These are phyloP conservation scores for Zaprionus davidi DNA, from an alignment of 1,140 invertebrate species.

Conservation along the genomic window DNA sequence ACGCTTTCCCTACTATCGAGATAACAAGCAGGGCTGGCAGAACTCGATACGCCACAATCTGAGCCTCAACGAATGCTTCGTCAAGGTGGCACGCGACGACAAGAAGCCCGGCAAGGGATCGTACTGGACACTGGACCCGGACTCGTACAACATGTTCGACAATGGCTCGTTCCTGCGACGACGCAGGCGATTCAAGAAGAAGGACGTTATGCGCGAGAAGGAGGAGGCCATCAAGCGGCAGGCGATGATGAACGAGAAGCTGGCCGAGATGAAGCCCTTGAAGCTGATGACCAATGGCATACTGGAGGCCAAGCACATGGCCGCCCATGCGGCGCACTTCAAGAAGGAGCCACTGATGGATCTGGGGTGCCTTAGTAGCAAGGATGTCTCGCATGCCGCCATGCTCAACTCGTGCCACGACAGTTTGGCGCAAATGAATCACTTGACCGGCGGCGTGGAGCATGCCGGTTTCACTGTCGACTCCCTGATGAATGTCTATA, in stretches of 20 bases:
- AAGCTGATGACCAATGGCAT: constrained; percentile 83
- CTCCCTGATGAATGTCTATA: constrained; percentile 84
- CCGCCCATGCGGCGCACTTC: constrained; percentile 74
- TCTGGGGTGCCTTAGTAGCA: constrained; percentile 75
- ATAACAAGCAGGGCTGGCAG: constrained; percentile 98
- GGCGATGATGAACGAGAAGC: constrained; percentile 83
- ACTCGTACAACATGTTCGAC: constrained; percentile 99
- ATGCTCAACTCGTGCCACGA: constrained; percentile 84
- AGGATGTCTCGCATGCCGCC: constrained; percentile 75
- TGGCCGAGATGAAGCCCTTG: constrained; percentile 82
- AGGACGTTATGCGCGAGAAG: constrained; percentile 94
- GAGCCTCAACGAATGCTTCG: constrained; percentile 99
- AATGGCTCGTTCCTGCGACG: constrained; percentile 97
- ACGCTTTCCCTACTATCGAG: constrained; percentile 98
- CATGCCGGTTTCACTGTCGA: constrained; percentile 83
- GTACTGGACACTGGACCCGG: constrained; percentile 98
- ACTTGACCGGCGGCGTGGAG: constrained; percentile 73
- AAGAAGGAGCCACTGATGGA: constrained; percentile 82
- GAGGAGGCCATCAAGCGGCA: constrained; percentile 93
- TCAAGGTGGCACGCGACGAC: constrained; percentile 95
- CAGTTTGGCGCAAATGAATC: constrained; percentile 84
- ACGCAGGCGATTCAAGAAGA: constrained; percentile 97
- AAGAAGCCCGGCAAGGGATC: constrained; percentile 98
- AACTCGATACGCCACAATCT: constrained; percentile 98
- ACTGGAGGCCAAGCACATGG: constrained; percentile 80